Conservation (phyloP, 2,797 vertebrate genomes). For the Apodemus agrarius region DNA sequence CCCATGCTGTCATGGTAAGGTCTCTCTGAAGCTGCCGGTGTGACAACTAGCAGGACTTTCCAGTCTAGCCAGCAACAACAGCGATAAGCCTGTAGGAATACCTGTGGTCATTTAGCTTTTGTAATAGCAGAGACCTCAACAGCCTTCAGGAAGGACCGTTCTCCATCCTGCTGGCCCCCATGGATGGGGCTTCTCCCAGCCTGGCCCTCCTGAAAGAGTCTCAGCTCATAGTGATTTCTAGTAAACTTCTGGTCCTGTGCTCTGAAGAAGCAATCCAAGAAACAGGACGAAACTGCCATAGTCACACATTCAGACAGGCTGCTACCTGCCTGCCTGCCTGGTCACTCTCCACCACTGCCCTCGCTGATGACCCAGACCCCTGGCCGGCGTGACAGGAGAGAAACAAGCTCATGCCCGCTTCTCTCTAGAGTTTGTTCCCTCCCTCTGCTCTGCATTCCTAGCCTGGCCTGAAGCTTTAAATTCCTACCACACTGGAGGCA, state of each 20-base stretch:
- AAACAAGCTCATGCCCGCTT: neutral
- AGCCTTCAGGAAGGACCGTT: neutral
- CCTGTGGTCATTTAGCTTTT: accelerated
- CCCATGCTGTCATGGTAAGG: too few relatives aligned
- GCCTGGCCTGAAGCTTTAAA: conserved; percentile 33
- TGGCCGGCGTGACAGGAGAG: neutral
- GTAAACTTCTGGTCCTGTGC: accelerated
- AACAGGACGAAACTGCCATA: too few relatives aligned
- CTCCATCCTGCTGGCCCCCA: too few relatives aligned
- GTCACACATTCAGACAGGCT: neutral
- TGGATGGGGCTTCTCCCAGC: neutral
- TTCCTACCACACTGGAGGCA: conserved; percentile 50
- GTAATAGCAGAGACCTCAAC: too few relatives aligned
- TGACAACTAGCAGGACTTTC: neutral
- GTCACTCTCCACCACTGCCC: neutral
- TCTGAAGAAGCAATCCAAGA: neutral
- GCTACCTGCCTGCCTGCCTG: neutral
- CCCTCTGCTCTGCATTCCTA: conserved; percentile 24
- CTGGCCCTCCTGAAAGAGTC: neutral
- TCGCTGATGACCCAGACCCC: neutral
- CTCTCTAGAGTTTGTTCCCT: neutral
- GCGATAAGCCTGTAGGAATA: too few relatives aligned
- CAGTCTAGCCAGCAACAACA: neutral
- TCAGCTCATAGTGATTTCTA: neutral
- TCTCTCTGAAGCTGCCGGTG: too few relatives aligned